Percentiles rank a stretch among this genome's conserved stretches.
These are phyloP conservation scores for Apodemia zela DNA, from an alignment of 2,888 invertebrate genomes.

Conservation along the genomic window DNA sequence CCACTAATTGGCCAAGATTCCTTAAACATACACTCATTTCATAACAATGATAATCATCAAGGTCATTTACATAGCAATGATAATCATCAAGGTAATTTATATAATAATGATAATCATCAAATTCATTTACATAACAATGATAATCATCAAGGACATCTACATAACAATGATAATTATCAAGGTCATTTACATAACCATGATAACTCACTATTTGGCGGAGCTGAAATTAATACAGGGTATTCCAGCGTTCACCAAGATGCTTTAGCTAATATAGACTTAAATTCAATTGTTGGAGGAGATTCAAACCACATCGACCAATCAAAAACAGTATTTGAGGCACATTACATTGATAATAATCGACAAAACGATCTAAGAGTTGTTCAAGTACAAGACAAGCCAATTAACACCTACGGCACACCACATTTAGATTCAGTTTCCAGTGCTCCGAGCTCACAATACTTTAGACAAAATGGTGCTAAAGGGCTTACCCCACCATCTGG, in stretches of 20 bases:
- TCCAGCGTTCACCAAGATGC: slow-evolving; percentile 71
- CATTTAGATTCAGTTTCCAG: slow-evolving; percentile 66
- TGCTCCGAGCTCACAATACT: slow-evolving; percentile 55
- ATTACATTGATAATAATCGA: slow-evolving; percentile 62
- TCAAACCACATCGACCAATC: slow-evolving; percentile 72
- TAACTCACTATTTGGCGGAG: slow-evolving; percentile 43
- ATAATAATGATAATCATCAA: slow-evolving; percentile 35
- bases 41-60: no score
- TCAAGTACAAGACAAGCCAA: slow-evolving; percentile 46
- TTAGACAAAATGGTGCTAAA: slow-evolving; percentile 67
- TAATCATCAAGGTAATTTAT: slow-evolving; percentile 35
- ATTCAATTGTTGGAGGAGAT: slow-evolving; percentile 66
- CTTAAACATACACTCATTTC: slow-evolving; percentile 42
- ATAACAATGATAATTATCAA: no score
- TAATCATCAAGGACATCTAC: slow-evolving; percentile 24
- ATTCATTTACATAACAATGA: slow-evolving; percentile 42
- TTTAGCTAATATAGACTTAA: slow-evolving; percentile 61
- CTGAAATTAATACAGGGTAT: slow-evolving; percentile 62
- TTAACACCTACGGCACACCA: slow-evolving; percentile 63
- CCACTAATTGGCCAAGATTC: slow-evolving; percentile 46
- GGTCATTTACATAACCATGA: slow-evolving; percentile 42
- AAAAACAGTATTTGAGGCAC: slow-evolving; percentile 73
- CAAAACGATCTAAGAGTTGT: slow-evolving; percentile 43
- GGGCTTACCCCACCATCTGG: slow-evolving; percentile 82
- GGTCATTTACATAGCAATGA: no score